These are phyloP conservation scores for Cyanistes caeruleus DNA, from an alignment of 2,113 vertebrate species.

Conservation along the genomic window DNA sequence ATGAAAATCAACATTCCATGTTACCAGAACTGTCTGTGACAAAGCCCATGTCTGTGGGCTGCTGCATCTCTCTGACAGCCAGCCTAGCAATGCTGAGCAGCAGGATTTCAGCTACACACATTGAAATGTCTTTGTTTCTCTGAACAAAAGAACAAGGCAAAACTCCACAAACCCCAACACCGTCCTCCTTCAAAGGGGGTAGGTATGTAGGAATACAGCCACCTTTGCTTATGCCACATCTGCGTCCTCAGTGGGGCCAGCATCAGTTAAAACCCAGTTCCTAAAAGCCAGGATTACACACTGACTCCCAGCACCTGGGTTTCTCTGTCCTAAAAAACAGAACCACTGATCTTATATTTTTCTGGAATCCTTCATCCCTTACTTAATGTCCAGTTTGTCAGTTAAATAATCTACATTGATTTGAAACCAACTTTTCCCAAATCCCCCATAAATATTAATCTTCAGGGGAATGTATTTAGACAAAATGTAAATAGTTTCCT, in stretches of 20 bases:
- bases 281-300: background rate
- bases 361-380: background rate
- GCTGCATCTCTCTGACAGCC: background rate
- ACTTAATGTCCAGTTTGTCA: background rate
- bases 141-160: background rate
- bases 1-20: background rate
- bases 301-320: background rate
- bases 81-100: background rate
- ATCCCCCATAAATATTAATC: background rate
- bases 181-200: background rate
- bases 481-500: background rate
- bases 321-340: background rate
- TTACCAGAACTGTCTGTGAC: background rate
- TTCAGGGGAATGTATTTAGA: background rate
- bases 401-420: background rate
- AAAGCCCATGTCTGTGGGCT: background rate
- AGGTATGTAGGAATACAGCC: background rate
- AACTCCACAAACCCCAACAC: background rate
- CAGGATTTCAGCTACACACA: background rate
- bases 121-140: background rate
- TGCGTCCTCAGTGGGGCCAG: background rate
- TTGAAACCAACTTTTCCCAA: background rate
- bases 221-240: background rate
- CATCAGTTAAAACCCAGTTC: background rate
- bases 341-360: background rate